A percentile compares a stretch with the other conserved stretches of the same genome.
These are phyloP conservation scores for Cylloceria caligata DNA, from an alignment of 2,888 invertebrate species.

Conservation along the genomic window DNA sequence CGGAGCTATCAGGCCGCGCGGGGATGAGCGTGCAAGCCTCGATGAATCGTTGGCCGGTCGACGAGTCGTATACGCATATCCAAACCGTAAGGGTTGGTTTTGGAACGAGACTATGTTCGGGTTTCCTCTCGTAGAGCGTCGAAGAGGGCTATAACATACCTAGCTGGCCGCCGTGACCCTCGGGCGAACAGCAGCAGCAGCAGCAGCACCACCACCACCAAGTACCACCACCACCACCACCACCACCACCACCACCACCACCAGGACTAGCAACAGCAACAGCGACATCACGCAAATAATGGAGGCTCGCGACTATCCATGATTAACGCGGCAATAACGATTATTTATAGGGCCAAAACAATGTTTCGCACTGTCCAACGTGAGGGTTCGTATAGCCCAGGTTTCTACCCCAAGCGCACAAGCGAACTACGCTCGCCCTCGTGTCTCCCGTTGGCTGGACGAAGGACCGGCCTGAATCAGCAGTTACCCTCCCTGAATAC, in stretches of 20 bases:
- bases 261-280: constrained; percentile 31
- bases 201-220: neutral
- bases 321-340: constrained; percentile 83
- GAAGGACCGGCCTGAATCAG: constrained; percentile 75
- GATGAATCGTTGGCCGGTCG: constrained; percentile 35
- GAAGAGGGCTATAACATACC: constrained; percentile 80
- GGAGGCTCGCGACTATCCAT: constrained; percentile 80
- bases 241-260: constrained; percentile 29
- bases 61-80: constrained; percentile 58
- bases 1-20: neutral
- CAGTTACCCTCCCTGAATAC: constrained; percentile 69
- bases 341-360: constrained; percentile 83
- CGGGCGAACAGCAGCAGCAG: constrained; percentile 39
- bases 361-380: constrained; percentile 82
- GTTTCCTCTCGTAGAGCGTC: constrained; percentile 61
- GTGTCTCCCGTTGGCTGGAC: constrained; percentile 50
- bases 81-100: constrained; percentile 77
- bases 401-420: constrained; percentile 31
- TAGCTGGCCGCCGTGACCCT: constrained; percentile 62
- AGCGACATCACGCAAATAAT: constrained; percentile 77
- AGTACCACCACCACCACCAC: constrained; percentile 31
- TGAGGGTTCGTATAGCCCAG: constrained; percentile 41
- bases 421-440: constrained; percentile 56
- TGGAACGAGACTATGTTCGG: constrained; percentile 44
- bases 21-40: constrained; percentile 20